Evolutionary conservation across 2,888 invertebrate genomes (phyloP).

Genomic region (Schrankia costaestrigalis): DNA sequence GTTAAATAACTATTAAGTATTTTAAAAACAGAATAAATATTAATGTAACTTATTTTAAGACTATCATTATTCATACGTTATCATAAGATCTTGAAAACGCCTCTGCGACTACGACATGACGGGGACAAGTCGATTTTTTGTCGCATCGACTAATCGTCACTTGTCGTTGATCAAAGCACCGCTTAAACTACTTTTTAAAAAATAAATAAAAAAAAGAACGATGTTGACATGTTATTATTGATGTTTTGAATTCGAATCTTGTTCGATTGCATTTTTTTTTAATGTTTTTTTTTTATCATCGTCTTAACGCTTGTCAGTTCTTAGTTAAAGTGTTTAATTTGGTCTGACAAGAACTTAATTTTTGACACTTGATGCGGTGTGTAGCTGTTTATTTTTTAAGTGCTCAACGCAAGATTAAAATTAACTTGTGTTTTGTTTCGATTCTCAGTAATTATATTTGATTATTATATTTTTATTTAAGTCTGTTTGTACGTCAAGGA

Average conservation of each 20-base stretch:
- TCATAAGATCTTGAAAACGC: slow-evolving; percentile 55
- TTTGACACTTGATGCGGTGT: slow-evolving; percentile 6
- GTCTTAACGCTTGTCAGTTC: slow-evolving; percentile 20
- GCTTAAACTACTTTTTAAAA: slow-evolving; percentile 37
- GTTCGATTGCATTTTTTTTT: slow-evolving; percentile 29
- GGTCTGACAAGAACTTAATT: slow-evolving; percentile 9
- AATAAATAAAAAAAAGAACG: slow-evolving; percentile 31
- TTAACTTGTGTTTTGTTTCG: no score
- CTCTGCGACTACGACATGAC: slow-evolving; percentile 57
- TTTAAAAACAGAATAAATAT: slow-evolving; percentile 23
- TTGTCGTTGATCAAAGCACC: slow-evolving; percentile 49
- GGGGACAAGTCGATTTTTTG: slow-evolving; percentile 66
- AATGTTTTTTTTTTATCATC: slow-evolving; percentile 16
- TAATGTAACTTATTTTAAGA: slow-evolving; percentile 47
- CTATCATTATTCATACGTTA: slow-evolving; percentile 60
- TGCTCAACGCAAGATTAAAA: no score
- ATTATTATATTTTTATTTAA: no score
- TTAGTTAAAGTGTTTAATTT: slow-evolving; percentile 4
- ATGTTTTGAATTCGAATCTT: slow-evolving; percentile 40
- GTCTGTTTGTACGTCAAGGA: no score
- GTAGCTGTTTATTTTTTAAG: slow-evolving; percentile 1
- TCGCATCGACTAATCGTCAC: slow-evolving; percentile 66
- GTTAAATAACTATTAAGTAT: no score
- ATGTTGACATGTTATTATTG: slow-evolving; percentile 51
- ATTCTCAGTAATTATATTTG: no score